These are phyloP conservation scores for Drosophila lacertosa DNA, from an alignment of 1,140 invertebrate genomes.

Conservation along the genomic window DNA sequence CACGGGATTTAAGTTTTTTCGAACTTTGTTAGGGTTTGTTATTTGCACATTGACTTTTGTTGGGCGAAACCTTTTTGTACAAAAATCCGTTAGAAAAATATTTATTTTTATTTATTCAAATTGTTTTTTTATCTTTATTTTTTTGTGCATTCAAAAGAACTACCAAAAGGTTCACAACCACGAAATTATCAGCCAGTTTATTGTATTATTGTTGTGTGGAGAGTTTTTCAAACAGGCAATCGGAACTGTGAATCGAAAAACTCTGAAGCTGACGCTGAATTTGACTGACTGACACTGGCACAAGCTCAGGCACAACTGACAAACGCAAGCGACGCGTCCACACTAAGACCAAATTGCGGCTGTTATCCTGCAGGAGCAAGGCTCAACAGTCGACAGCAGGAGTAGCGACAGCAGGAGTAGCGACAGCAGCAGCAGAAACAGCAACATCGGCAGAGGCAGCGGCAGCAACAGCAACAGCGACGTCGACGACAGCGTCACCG, in stretches of 20 bases:
- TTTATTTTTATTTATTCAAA: not conserved
- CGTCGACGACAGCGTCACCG: constrained; percentile 19
- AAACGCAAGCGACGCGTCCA: constrained; percentile 67
- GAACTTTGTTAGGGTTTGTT: constrained; percentile 44
- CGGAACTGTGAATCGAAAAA: constrained; percentile 9
- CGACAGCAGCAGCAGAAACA: constrained; percentile 45
- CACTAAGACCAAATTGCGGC: constrained; percentile 44
- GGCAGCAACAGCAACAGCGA: constrained; percentile 41
- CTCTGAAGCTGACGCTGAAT: constrained; percentile 25
- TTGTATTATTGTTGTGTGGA: constrained; percentile 1
- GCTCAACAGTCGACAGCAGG: constrained; percentile 48
- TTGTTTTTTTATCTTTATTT: constrained; percentile 27
- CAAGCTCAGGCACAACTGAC: constrained; percentile 75
- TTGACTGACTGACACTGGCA: constrained; percentile 68
- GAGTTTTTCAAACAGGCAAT: not conserved
- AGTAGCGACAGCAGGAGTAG: constrained; percentile 35
- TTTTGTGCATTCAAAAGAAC: constrained; percentile 45
- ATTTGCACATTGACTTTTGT: constrained; percentile 47
- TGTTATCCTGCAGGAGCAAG: constrained; percentile 44
- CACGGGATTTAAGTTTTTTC: constrained; percentile 28
- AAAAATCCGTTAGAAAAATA: constrained; percentile 61
- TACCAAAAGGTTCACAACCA: constrained; percentile 75
- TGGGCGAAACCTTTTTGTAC: constrained; percentile 54
- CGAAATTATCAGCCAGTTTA: constrained; percentile 55
- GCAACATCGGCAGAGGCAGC: constrained; percentile 30